Evolutionary conservation across 2,797 vertebrate species (phyloP), one percentile per base, ranked within the genome.

Genomic region (Anolis apletophallus): DNA sequence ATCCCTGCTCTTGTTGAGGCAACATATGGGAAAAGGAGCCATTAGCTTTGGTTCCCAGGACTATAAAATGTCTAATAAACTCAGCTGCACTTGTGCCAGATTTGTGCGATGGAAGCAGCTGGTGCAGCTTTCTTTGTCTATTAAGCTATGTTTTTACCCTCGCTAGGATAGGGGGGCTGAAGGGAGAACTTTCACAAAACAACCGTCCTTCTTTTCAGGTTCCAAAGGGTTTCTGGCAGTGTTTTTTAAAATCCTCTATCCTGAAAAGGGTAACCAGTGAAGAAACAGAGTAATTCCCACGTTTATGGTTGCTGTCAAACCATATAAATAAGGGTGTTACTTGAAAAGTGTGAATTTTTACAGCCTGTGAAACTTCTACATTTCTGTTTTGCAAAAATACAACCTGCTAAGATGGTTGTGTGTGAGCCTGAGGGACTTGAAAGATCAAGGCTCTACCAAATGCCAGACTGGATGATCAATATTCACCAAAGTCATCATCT

Each of bases 1-100:
- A 79, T 91, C 89, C 78, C 91, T 86, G 85, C 86, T 93, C 91
- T 88, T 90, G 88, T 92, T 92, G 92, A 94, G 90, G 87, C 59
- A 91, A 87, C 82, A 86, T 92, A 85, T 94, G 91, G 88, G 87
- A 93, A 92, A 1, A 5, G 91, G 87, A 86, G 92, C 91, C 90
- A 90, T 92, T 93, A 90, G 90, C 93, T 94, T 93, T 94, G 91
- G 91, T 91, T 95, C 93, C 93, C 92, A 92, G 88, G 88, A 91
- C 90, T 93, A 90, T 91, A 95, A 94, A 93, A 94, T 32, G 84
- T 90, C 93, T 93, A 93, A 94, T 95, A 95, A 95, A 95, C 89
- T 93, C 90, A 91, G 90, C 88, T 93, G 89, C 64, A 84, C 89
- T 89, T 79, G 83, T 86, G 85, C 92, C 93, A 94, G 92, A 89